These are phyloP conservation scores for Raphicerus campestris DNA, from an alignment of 2,113 vertebrate species.

Conservation along the genomic window DNA sequence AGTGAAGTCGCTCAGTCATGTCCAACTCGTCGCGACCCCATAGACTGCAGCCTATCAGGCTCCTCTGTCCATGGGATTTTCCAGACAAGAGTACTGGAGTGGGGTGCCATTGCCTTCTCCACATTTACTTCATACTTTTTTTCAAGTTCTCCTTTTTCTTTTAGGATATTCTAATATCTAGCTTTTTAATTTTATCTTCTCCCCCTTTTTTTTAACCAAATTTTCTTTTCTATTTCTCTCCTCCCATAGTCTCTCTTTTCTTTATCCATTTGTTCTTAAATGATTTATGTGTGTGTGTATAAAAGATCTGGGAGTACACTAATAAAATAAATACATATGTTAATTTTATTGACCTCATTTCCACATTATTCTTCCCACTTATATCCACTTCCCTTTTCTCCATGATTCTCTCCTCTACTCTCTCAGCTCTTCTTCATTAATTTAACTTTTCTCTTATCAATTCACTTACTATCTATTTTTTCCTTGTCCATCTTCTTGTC, in stretches of 20 bases:
- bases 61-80: no score
- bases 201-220: background rate
- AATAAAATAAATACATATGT: background rate
- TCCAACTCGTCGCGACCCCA: no score
- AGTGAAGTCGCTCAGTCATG: no score
- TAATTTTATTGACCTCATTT: background rate
- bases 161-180: background rate
- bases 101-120: no score
- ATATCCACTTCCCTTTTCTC: background rate
- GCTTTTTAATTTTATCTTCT: background rate
- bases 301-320: background rate
- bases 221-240: background rate
- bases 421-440: background rate
- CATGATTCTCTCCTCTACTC: background rate
- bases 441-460: background rate
- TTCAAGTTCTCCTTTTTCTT: background rate
- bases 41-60: no score
- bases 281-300: background rate
- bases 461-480: background rate
- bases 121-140: background rate
- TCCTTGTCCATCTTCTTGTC: background rate
- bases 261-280: background rate
- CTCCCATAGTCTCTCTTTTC: background rate
- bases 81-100: no score
- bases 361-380: background rate